Evolutionary conservation across 2,113 vertebrate genomes (phyloP), one percentile per base, ranked within the genome.

Genomic region (Phylloscopus whistleri): DNA sequence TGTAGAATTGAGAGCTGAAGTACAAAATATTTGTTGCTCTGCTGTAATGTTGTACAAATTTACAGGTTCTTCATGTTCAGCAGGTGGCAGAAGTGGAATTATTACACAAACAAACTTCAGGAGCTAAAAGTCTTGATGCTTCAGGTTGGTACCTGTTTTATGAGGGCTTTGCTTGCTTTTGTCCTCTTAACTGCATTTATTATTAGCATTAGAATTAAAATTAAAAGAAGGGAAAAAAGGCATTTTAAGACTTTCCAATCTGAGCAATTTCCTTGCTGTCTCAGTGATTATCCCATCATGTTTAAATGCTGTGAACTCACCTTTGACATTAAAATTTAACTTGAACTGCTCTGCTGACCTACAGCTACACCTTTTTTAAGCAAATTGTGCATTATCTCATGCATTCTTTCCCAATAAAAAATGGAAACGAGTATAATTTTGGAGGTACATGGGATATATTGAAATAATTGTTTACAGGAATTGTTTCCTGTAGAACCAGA

Each of bases 51-150:
- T 97, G 62, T 97, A 59, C 67, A 86, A 96, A 68, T 96, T 90
- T 76, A 76, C 93, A 98, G 98, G 97, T 98, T 96, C 97, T 98
- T 96, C 97, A 98, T 96, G 96, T 98, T 96, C 98, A 98, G 94
- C 98, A 98, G 93, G 96, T 96, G 49, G 96, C 96, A 60, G 97
- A 97, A 81, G 77, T 87, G 16, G 85, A 94, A 55, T 63, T 67
- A 37, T 31, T 82, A 60, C 93, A 39, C 49, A 56, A 84, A 27
- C 96, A 87, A 74, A 96, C 97, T 60, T 91, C 96, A 84, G 96
- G 94, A 92, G 77, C 85, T 63, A 96, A 79, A 91, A 91, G 85
- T 43, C 94, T 93, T 74, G 74, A 66, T 16, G 85, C 86, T 67
- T 83, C 97, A 96, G 98, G 98, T 99, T 82, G 26, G 97, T 97